phyloP scores from a whole-genome alignment of 1,140 invertebrate genomes.

The Idris sp. region DNA sequence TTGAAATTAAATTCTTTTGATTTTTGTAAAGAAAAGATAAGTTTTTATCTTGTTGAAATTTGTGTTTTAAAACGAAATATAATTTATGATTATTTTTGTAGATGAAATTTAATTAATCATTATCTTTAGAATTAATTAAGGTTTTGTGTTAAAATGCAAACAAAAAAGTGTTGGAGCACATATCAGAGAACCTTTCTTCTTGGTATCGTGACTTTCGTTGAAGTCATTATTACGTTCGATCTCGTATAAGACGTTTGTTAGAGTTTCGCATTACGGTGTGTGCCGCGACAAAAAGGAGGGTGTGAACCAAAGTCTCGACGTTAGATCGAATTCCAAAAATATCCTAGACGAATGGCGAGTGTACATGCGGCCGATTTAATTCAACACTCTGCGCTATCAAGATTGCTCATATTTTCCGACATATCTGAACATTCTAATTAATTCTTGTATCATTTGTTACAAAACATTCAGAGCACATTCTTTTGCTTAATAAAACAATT shows the following conservation, averaged over 20 bases:
- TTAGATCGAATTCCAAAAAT: slow-evolving; percentile 58
- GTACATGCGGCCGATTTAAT: slow-evolving; percentile 21
- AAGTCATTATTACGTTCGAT: slow-evolving; percentile 48
- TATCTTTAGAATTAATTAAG: too few species aligned
- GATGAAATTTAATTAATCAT: too few species aligned
- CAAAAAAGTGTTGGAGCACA: slow-evolving; percentile 24
- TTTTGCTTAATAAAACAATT: too few species aligned
- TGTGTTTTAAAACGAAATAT: too few species aligned
- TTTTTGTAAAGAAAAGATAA: too few species aligned
- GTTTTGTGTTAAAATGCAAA: slow-evolving; percentile 2
- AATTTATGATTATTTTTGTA: too few species aligned
- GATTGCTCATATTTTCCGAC: slow-evolving; percentile 41
- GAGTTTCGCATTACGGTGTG: slow-evolving; percentile 40
- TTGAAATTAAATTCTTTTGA: too few species aligned
- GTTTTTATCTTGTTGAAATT: too few species aligned
- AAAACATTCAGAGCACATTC: too few species aligned
- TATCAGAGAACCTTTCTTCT: slow-evolving; percentile 29
- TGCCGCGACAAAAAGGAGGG: slow-evolving; percentile 39
- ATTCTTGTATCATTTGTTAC: too few species aligned
- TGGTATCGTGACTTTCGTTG: slow-evolving; percentile 31
- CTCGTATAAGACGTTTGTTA: slow-evolving; percentile 21
- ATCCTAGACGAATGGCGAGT: slow-evolving; percentile 41
- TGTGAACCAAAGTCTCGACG: slow-evolving; percentile 25
- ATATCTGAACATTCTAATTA: too few species aligned
- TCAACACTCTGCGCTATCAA: slow-evolving; percentile 43